phyloP scores from a whole-genome alignment of 2,888 invertebrate species.

The Halocaridina rubra region DNA sequence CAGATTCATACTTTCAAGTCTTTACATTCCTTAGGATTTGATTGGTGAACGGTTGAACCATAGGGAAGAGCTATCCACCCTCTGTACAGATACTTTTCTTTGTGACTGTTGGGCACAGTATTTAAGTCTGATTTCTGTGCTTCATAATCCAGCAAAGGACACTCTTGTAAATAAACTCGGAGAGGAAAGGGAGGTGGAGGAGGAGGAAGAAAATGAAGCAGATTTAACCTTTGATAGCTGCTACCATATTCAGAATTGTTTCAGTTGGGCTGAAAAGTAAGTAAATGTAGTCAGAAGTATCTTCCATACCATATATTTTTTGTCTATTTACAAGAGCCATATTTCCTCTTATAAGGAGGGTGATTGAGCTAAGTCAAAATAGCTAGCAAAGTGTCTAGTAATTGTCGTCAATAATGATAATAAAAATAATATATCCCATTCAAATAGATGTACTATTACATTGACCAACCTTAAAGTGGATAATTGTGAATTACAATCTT shows the following conservation, averaged over 20 bases:
- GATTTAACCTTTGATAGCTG: slow-evolving; percentile 25
- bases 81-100: slow-evolving; percentile 53
- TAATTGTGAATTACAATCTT: too few species aligned
- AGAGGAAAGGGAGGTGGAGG: neutral
- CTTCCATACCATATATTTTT: too few species aligned
- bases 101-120: slow-evolving; percentile 53
- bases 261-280: slow-evolving; percentile 33
- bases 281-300: too few species aligned
- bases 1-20: too few species aligned
- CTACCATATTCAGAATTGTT: neutral
- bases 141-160: slow-evolving; percentile 18
- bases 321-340: too few species aligned
- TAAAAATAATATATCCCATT: too few species aligned
- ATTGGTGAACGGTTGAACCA: slow-evolving; percentile 15
- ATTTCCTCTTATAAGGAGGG: too few species aligned
- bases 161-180: neutral
- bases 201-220: neutral
- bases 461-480: too few species aligned
- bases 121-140: slow-evolving; percentile 41
- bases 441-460: too few species aligned
- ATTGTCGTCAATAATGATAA: too few species aligned
- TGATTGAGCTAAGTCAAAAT: too few species aligned
- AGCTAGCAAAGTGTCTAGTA: too few species aligned
- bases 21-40: slow-evolving; percentile 11
- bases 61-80: slow-evolving; percentile 12